phyloP scores from a whole-genome alignment of 1,140 invertebrate species.

The Calephelis nemesis region DNA sequence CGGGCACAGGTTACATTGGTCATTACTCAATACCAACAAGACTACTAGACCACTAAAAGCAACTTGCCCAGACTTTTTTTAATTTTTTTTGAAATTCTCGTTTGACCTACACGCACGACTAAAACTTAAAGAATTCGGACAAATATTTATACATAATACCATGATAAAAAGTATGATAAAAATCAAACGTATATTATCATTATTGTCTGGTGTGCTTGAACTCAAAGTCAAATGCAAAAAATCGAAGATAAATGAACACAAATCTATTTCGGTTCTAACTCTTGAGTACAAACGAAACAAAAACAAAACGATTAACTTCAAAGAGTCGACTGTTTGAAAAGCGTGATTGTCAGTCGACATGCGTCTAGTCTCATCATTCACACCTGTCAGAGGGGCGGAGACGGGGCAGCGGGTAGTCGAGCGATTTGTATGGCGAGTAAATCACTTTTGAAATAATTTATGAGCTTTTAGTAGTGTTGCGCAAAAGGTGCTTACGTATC shows the following conservation, averaged over 20 bases:
- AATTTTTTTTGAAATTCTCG: too few species aligned
- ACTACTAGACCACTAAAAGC: too few species aligned
- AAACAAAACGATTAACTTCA: constrained; percentile 59
- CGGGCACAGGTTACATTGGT: too few species aligned
- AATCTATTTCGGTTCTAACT: constrained; percentile 34
- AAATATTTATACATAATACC: too few species aligned
- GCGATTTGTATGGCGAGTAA: constrained; percentile 63
- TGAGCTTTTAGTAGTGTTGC: constrained; percentile 46
- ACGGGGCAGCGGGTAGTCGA: constrained; percentile 50
- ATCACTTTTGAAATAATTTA: constrained; percentile 72
- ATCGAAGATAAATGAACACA: not conserved
- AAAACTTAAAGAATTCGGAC: too few species aligned
- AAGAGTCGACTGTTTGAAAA: constrained; percentile 46
- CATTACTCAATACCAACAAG: too few species aligned
- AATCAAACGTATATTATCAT: not conserved
- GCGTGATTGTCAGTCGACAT: constrained; percentile 53
- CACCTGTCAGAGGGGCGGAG: constrained; percentile 52
- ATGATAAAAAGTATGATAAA: too few species aligned
- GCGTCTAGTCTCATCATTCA: constrained; percentile 58
- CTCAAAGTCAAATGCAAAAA: not conserved
- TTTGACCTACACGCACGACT: too few species aligned
- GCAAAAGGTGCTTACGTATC: constrained; percentile 27
- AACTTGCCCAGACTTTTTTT: too few species aligned
- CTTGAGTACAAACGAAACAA: constrained; percentile 37
- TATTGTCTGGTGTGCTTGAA: not conserved